These are phyloP conservation scores for Ryuthela nishihirai DNA, from an alignment of 2,888 invertebrate genomes.

Conservation along the genomic window DNA sequence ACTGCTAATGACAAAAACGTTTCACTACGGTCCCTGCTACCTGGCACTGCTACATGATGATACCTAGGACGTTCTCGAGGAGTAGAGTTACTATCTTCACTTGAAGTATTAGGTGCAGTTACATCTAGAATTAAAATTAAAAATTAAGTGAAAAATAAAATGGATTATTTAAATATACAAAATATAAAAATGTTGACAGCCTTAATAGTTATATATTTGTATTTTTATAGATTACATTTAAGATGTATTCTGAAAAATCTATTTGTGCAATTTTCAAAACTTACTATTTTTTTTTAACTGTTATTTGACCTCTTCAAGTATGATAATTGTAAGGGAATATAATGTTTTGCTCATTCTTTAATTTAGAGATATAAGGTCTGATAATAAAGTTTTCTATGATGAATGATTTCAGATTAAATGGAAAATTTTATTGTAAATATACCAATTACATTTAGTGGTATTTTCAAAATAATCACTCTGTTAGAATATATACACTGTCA, in stretches of 20 bases:
- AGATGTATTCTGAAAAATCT: not conserved
- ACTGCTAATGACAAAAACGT: constrained; percentile 66
- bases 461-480: no score
- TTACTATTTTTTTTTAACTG: no score
- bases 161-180: not conserved
- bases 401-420: no score
- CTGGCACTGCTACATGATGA: constrained; percentile 71
- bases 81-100: constrained; percentile 20
- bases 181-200: not conserved
- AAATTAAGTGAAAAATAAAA: not conserved
- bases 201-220: no score
- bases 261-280: not conserved
- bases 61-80: constrained; percentile 55
- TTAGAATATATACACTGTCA: no score
- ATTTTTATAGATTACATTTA: constrained; percentile 1
- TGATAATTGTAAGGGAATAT: no score
- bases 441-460: no score
- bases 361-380: no score
- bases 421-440: no score
- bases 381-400: no score
- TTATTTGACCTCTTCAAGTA: no score
- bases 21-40: constrained; percentile 68
- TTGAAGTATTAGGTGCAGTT: constrained; percentile 9
- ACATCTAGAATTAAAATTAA: constrained; percentile 7
- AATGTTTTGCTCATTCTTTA: no score